Percentiles rank a stretch among this genome's conserved stretches.
These are phyloP conservation scores for Nysson spinosus DNA, from an alignment of 2,888 invertebrate species.

Conservation along the genomic window DNA sequence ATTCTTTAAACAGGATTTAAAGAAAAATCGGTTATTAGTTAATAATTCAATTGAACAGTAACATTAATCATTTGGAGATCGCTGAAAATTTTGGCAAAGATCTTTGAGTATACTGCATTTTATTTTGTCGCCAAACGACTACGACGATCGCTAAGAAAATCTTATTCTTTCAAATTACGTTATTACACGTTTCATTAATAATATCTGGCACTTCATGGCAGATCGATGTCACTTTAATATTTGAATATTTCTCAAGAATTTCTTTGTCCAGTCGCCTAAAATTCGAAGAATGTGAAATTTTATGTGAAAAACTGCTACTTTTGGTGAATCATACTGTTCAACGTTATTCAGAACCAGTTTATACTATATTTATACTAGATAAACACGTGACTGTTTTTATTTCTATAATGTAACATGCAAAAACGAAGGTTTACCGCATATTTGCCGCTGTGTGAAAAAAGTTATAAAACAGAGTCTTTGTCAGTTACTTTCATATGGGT, in stretches of 20 bases:
- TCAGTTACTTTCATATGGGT: conserved; percentile 39
- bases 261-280: conserved; percentile 17
- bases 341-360: conserved; percentile 8
- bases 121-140: not conserved
- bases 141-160: conserved; percentile 11
- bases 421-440: conserved; percentile 37
- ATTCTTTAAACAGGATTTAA: no score
- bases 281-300: conserved; percentile 23
- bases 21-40: no score
- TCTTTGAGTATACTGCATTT: no score
- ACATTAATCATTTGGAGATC: no score
- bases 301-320: conserved; percentile 29
- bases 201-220: conserved; percentile 50
- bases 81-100: no score
- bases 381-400: conserved; percentile 38
- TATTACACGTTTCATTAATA: conserved; percentile 19
- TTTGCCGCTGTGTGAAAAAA: conserved; percentile 53
- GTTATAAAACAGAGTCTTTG: conserved; percentile 55
- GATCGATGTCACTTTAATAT: conserved; percentile 31
- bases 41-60: no score
- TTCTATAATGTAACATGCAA: conserved; percentile 38
- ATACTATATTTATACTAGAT: conserved; percentile 20
- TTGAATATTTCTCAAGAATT: conserved; percentile 9
- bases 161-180: conserved; percentile 22
- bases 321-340: conserved; percentile 16